Base-by-base conservation (phyloP, 1,140 invertebrate species). In the Scaptomyza hsui region DNA sequence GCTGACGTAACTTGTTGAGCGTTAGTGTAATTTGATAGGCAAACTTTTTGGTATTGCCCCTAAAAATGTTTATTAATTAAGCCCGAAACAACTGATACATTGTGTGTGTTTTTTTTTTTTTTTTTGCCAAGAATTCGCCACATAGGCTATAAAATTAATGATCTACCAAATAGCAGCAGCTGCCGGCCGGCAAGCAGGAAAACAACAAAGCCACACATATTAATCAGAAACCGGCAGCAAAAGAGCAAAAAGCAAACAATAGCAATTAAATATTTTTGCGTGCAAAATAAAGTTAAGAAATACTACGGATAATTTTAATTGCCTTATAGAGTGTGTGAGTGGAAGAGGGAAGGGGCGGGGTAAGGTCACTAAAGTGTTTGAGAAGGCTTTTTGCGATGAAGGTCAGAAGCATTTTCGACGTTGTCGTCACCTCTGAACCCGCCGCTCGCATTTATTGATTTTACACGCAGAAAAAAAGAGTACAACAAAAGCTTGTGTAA, bases 391-490 rank as follows among this genome's bases (percentile, higher is more conserved):
- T 6, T 37, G 12, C n/a, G 51, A 42, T 71, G 79, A 82, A 82
- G 78, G 78, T 83, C 78, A 83, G 53, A 82, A 47, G 77, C 81
- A 85, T 77, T 85, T 85, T 85, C 63, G 69, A 77, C 63, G 72
- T 77, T 85, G 76, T 85, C 80, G 68, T 85, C 81, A 86, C 81
- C 80, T 86, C 68, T 85, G 81, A 86, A 85, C 80, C 81, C 81
- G 77, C 81, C 81, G 77, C 77, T 85, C 81, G 73, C 73, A 88
- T 86, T 85, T 86, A 85, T 85, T 85, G 80, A 85, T 85, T 85
- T 85, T 85, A 71, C 81, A 74, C 81, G 77, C 78, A 59, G 73
- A 41, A 41, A n/a, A 57, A 39, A 60, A 63, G 39, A 47, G 3
- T 48, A 56, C 37, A 39, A 47, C 24, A 53, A 48, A 12, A 32